Evolutionary conservation across 2,888 invertebrate species (phyloP).

Genomic region (Drosophila lutescens): DNA sequence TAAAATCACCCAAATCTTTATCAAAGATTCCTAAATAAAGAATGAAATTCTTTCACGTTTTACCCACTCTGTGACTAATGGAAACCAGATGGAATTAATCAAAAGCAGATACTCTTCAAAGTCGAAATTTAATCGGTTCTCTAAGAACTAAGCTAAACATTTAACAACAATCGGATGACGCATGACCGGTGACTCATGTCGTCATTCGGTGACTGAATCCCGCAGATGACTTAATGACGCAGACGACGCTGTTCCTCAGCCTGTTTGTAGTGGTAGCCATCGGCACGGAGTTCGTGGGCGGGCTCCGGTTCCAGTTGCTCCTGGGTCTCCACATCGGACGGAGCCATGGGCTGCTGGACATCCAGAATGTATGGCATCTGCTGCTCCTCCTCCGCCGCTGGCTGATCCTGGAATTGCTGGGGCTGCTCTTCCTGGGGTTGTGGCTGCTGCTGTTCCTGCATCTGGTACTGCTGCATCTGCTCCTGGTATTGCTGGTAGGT

Average conservation of each 20-base stretch:
- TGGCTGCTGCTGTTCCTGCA: constrained; percentile 31
- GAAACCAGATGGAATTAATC: not conserved
- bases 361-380: constrained; percentile 65
- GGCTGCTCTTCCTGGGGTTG: constrained; percentile 25
- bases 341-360: constrained; percentile 66
- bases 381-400: constrained; percentile 23
- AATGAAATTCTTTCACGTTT: not conserved
- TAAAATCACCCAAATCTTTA: not conserved
- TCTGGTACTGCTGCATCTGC: constrained; percentile 50
- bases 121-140: constrained; percentile 46
- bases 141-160: constrained; percentile 56
- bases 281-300: constrained; percentile 64
- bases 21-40: not conserved
- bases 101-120: constrained; percentile 7
- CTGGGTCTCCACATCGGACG: constrained; percentile 59
- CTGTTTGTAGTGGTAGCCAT: constrained; percentile 76
- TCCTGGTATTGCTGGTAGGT: constrained; percentile 70
- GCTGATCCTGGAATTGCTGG: constrained; percentile 18
- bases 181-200: not conserved
- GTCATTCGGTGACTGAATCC: constrained; percentile 22
- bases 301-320: constrained; percentile 57
- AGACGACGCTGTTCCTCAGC: constrained; percentile 60
- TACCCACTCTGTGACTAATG: constrained; percentile 7
- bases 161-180: constrained; percentile 55
- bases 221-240: constrained; percentile 51